These are phyloP conservation scores for Anolis sagrei DNA, from an alignment of 2,113 vertebrate species.

Conservation along the genomic window DNA sequence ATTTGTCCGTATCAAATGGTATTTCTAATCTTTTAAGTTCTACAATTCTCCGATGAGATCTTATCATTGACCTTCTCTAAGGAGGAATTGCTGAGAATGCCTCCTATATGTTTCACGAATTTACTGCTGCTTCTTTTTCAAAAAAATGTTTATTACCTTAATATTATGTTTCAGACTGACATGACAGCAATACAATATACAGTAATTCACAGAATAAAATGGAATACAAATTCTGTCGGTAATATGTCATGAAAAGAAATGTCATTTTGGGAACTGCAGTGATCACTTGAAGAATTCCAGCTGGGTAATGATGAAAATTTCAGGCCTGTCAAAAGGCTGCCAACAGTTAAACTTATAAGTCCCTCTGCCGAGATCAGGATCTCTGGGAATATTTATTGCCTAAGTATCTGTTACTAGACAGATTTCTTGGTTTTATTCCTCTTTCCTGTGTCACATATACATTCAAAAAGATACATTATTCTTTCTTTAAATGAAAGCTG, in stretches of 20 bases:
- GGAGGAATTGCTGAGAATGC: conserved; percentile 27
- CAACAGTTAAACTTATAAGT: background rate
- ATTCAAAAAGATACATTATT: conserved; percentile 1
- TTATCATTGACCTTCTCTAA: conserved; percentile 45
- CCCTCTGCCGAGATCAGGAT: background rate
- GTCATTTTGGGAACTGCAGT: background rate
- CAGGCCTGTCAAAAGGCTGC: background rate
- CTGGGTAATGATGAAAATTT: background rate
- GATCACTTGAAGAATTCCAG: background rate
- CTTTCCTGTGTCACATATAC: background rate
- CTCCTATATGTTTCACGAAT: conserved; percentile 41
- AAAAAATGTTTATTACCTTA: background rate
- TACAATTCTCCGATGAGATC: conserved; percentile 43
- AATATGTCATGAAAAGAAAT: conserved; percentile 12
- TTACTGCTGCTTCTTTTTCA: conserved; percentile 11
- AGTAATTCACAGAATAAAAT: conserved; percentile 22
- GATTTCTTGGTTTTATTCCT: conserved; percentile 16
- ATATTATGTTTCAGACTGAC: conserved; percentile 12
- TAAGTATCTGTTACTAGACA: background rate
- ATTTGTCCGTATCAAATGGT: conserved; percentile 29
- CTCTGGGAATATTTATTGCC: background rate
- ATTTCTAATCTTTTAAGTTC: conserved; percentile 53
- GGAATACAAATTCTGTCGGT: background rate
- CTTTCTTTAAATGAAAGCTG: conserved; percentile 10
- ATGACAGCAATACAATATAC: background rate